Evolutionary conservation across 2,888 invertebrate genomes (phyloP).

Genomic region (Ophion obscuratus): DNA sequence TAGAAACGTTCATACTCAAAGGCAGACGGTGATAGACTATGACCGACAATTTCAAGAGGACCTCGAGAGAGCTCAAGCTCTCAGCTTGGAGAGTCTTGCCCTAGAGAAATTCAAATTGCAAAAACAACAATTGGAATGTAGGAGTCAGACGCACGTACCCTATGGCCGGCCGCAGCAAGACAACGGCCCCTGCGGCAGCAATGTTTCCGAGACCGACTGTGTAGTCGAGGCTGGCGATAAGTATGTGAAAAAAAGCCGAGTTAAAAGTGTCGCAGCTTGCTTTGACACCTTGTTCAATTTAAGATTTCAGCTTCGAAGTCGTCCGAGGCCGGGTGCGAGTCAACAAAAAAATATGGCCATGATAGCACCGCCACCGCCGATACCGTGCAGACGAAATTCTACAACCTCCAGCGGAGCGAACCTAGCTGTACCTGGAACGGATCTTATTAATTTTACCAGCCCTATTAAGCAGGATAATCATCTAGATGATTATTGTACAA

Average conservation of each 20-base stretch:
- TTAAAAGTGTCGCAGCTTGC: background rate
- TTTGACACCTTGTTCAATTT: conserved; percentile 63
- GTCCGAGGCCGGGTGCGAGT: conserved; percentile 86
- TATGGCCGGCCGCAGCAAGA: conserved; percentile 60
- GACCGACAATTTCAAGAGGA: conserved; percentile 94
- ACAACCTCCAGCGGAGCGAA: conserved; percentile 76
- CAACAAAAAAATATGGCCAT: conserved; percentile 82
- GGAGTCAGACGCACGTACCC: conserved; percentile 69
- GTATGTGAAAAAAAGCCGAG: conserved; percentile 66
- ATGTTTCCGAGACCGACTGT: conserved; percentile 75
- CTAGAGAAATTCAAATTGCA: conserved; percentile 92
- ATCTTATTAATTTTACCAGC: conserved; percentile 83
- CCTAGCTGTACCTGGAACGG: conserved; percentile 74
- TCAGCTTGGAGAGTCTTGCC: conserved; percentile 94
- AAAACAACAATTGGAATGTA: conserved; percentile 84
- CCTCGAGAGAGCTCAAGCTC: conserved; percentile 93
- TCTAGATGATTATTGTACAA: conserved; percentile 78
- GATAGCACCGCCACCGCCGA: conserved; percentile 85
- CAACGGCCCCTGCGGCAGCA: conserved; percentile 68
- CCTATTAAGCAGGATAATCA: conserved; percentile 80
- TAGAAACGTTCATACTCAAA: conserved; percentile 77
- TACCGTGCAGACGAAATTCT: conserved; percentile 82
- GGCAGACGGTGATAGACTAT: conserved; percentile 86
- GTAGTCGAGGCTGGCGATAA: conserved; percentile 72
- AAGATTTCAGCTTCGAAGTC: conserved; percentile 85